Evolutionary conservation across 2,113 vertebrate genomes (phyloP).

Genomic region (Spea multiplicata): DNA sequence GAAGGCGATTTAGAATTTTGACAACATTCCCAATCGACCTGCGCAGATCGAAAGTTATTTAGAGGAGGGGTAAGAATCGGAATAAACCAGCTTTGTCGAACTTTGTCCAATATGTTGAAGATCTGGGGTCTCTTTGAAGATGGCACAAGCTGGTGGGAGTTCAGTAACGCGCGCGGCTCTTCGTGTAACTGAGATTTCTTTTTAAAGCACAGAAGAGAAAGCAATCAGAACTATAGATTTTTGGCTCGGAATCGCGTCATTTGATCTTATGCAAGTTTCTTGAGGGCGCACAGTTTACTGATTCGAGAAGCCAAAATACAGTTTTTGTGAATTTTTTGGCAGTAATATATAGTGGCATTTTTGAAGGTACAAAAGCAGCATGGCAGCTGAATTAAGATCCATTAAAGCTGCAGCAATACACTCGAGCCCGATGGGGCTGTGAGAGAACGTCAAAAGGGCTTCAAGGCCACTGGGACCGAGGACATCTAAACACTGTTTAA

Average conservation of each 20-base stretch:
- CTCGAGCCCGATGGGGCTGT: too few species aligned
- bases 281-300: too few species aligned
- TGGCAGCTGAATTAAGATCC: too few species aligned
- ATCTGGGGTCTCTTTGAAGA: constrained; percentile 3
- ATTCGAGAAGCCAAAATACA: too few species aligned
- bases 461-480: too few species aligned
- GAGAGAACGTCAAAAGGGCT: too few species aligned
- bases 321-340: too few species aligned
- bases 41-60: constrained; percentile 43
- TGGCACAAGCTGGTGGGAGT: not conserved
- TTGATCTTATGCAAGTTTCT: not conserved
- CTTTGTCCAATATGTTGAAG: constrained; percentile 1
- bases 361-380: too few species aligned
- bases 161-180: not conserved
- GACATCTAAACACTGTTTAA: too few species aligned
- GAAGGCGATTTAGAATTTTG: constrained; percentile 35
- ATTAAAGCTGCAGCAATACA: too few species aligned
- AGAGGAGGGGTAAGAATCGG: not conserved
- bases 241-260: not conserved
- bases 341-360: too few species aligned
- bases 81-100: constrained; percentile 8
- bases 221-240: not conserved
- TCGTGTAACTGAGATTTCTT: not conserved
- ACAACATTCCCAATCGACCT: constrained; percentile 32
- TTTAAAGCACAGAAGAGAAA: not conserved